A percentile compares a stretch with the other conserved stretches of the same genome.
These are phyloP conservation scores for Bhutanitis thaidina DNA, from an alignment of 2,888 invertebrate genomes.

Conservation along the genomic window DNA sequence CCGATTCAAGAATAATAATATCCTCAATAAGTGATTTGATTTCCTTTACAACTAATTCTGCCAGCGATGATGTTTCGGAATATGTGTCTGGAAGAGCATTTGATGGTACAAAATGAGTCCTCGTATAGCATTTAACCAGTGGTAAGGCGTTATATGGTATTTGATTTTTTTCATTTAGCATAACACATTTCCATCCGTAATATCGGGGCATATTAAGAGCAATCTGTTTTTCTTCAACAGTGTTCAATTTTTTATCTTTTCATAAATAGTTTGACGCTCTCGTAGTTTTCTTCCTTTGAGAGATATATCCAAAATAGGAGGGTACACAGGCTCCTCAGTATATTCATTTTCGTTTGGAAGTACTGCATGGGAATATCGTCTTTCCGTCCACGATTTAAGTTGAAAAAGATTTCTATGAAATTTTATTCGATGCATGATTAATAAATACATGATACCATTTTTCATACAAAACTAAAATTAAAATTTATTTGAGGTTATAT, in stretches of 20 bases:
- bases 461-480: too few species aligned
- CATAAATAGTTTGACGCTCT: constrained; percentile 64
- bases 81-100: constrained; percentile 82
- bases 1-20: constrained; percentile 81
- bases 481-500: background rate
- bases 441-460: background rate
- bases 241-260: constrained; percentile 81
- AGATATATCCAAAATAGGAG: constrained; percentile 82
- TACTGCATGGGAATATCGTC: constrained; percentile 47
- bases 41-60: constrained; percentile 69
- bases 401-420: constrained; percentile 53
- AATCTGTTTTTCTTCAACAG: constrained; percentile 91
- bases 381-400: constrained; percentile 41
- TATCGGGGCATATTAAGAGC: constrained; percentile 90
- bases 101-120: constrained; percentile 84
- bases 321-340: constrained; percentile 70
- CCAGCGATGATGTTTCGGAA: constrained; percentile 58
- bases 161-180: constrained; percentile 81
- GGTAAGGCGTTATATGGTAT: constrained; percentile 85
- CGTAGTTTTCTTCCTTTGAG: constrained; percentile 68
- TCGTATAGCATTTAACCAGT: constrained; percentile 87
- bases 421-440: constrained; percentile 55
- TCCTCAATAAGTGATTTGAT: constrained; percentile 83
- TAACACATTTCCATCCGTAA: constrained; percentile 86
- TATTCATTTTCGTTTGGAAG: constrained; percentile 60